Conservation (phyloP, 2,113 vertebrate species). For the Echinops telfairi region DNA sequence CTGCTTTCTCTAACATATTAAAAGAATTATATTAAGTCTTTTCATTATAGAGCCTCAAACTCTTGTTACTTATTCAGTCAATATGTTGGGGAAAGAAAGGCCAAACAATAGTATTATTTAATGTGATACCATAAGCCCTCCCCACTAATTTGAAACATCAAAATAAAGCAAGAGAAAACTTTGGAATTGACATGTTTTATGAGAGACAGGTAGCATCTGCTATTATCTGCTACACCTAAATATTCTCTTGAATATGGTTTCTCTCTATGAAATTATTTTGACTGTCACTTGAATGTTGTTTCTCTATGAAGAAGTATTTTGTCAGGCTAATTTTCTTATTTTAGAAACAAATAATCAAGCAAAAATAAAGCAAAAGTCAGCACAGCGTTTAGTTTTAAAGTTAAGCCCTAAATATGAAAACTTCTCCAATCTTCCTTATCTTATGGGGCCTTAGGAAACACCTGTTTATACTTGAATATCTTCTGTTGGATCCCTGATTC, state of each 20-base stretch:
- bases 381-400: background rate
- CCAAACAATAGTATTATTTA: constrained; percentile 21
- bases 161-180: background rate
- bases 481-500: background rate
- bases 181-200: constrained; percentile 12
- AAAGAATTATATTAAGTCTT: constrained; percentile 73
- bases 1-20: constrained; percentile 83
- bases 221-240: background rate
- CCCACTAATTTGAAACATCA: constrained; percentile 5
- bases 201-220: background rate
- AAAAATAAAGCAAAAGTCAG: background rate
- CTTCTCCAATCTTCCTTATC: background rate
- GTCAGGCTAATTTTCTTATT: constrained; percentile 8
- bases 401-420: background rate
- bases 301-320: background rate
- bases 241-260: background rate
- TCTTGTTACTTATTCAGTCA: background rate
- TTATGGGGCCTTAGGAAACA: background rate
- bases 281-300: constrained; percentile 17
- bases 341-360: background rate
- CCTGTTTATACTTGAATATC: background rate
- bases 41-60: constrained; percentile 8
- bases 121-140: background rate
- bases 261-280: background rate
- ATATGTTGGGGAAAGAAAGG: background rate